Evolutionary conservation across 2,797 vertebrate species (phyloP).

Genomic region (Lepilemur septentrionalis): DNA sequence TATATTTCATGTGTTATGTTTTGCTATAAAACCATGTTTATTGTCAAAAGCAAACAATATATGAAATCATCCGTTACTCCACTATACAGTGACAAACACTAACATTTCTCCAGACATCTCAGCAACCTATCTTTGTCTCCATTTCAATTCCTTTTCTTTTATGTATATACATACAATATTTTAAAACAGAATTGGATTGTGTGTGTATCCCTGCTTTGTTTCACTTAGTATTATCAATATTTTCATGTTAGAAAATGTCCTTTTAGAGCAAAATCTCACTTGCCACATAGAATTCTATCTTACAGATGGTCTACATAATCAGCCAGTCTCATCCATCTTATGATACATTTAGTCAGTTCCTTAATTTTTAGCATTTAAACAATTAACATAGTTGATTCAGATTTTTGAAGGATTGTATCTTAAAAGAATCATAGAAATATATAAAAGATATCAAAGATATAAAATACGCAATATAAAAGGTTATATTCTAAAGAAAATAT

Average conservation of each 20-base stretch:
- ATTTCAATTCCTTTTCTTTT: not conserved
- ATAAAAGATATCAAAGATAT: not conserved
- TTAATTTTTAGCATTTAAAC: slow-evolving; percentile 3
- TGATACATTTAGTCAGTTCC: not conserved
- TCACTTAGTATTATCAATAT: not conserved
- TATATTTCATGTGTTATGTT: not conserved
- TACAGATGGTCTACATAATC: not conserved
- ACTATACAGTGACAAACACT: not conserved
- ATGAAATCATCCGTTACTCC: not conserved
- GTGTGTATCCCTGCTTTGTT: not conserved
- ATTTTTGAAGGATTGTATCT: not conserved
- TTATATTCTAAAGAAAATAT: not conserved
- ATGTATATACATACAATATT: not conserved
- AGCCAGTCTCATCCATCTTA: not conserved
- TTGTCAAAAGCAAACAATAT: not conserved
- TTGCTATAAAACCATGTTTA: not conserved
- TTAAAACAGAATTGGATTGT: not conserved
- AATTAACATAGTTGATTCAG: not conserved
- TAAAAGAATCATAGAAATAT: not conserved
- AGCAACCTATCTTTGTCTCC: not conserved
- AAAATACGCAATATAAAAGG: not conserved
- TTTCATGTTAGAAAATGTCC: not conserved
- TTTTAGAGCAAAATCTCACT: not conserved
- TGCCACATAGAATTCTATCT: not conserved
- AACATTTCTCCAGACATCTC: not conserved